These are phyloP conservation scores for Keiferia lycopersicella DNA, from an alignment of 2,888 invertebrate species.

Conservation along the genomic window DNA sequence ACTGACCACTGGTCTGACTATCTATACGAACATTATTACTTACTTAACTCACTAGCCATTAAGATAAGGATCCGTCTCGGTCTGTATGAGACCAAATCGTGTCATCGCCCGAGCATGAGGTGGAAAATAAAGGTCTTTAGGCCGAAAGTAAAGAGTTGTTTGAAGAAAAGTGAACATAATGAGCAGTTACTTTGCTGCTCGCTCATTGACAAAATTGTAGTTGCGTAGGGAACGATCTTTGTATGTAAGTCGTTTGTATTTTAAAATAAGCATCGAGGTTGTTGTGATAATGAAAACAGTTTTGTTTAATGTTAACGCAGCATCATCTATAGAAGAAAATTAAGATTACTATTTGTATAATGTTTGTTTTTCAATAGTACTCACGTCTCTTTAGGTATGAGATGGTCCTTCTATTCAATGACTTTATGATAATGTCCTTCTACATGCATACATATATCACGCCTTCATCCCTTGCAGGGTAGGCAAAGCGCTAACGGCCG, in stretches of 20 bases:
- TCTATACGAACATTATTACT: background rate
- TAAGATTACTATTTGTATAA: no score
- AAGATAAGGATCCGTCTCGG: constrained; percentile 30
- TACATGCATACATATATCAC: no score
- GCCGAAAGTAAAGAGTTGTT: background rate
- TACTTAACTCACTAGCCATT: constrained; percentile 22
- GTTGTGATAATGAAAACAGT: background rate
- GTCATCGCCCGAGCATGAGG: constrained; percentile 16
- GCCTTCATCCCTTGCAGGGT: no score
- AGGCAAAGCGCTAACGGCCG: no score
- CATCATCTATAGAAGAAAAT: no score
- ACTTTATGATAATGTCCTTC: no score
- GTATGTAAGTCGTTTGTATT: background rate
- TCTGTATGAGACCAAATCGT: constrained; percentile 29
- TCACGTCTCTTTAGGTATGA: no score
- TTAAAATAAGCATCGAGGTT: background rate
- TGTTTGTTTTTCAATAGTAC: no score
- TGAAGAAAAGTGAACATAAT: constrained; percentile 3
- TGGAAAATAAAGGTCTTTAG: constrained; percentile 19
- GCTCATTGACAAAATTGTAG: background rate
- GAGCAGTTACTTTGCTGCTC: background rate
- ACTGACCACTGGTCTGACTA: background rate
- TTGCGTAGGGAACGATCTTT: background rate
- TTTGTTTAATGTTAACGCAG: no score
- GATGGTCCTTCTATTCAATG: no score